Base-by-base conservation (phyloP, 2,888 invertebrate genomes). In the Sesia apiformis region DNA sequence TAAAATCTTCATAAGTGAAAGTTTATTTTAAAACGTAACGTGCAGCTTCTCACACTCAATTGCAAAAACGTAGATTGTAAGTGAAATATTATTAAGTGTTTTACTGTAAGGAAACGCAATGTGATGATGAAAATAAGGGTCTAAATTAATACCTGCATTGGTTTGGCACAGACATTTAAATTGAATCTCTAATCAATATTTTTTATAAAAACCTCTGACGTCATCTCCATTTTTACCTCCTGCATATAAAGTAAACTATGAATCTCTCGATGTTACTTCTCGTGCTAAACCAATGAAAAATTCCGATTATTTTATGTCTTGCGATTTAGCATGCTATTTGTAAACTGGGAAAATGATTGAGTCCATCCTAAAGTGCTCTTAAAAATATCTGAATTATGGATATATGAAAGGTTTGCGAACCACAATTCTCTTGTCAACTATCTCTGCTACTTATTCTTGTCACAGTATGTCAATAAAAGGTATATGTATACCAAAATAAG, bases 351-450 rank as follows among this genome's bases (percentile, higher is more conserved):
- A 78, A 82, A 74, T 49, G 38, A 78, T 72, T 85, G 81, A 88
- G 84, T 87, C 88, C 88, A 87, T 88, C 88, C 88, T 82, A 69
- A 88, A 88, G 88, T 88, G 88, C 88, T 88, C 88, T 88, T 88
- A 86, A 80, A 77, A 78, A 81, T 79, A 52, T 40, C 8, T n/a
- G 40, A 8, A 40, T n/a, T 81, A 80, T 76, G 72, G 63, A 76
- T 82, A 63, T 74, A 76, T 66, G 66, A 76, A 69, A 66, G 23
- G 23, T 23, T 75, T 69, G 64, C 63, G 72, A 64, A 62, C 66
- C 65, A 63, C 64, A 60, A 65, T 64, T 69, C 67, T 67, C 62
- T 23, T 23, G 23, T 23, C 23, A 23, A 23, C 63, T 66, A 64
- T 59, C 60, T 67, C 74, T 75, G 76, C 76, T 78, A 72, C 68